Conservation (phyloP, 64 coral and sea anemone species). For the Stichodactyla helianthus region DNA sequence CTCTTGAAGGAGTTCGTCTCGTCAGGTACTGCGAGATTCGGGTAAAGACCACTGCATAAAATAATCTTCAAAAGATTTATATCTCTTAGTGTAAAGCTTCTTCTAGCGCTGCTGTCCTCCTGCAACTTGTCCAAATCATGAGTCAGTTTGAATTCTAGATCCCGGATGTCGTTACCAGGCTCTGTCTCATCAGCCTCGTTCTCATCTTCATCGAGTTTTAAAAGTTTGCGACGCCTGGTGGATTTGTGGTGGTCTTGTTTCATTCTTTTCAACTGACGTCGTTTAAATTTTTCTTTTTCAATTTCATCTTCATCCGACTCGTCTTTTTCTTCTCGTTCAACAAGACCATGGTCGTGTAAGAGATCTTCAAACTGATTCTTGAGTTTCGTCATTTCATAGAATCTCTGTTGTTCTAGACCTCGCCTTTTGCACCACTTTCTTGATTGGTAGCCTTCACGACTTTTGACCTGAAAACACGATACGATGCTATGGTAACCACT, state of each 20-base stretch:
- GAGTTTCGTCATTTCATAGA: constrained; percentile 64
- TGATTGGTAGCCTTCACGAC: constrained; percentile 60
- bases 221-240: constrained; percentile 62
- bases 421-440: constrained; percentile 90
- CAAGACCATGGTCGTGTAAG: constrained; percentile 44
- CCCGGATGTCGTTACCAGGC: constrained; percentile 66
- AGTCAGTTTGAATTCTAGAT: constrained; percentile 93
- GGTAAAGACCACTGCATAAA: constrained; percentile 91
- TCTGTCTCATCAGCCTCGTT: constrained; percentile 62
- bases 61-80: constrained; percentile 96
- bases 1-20: constrained; percentile 80
- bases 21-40: constrained; percentile 83
- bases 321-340: constrained; percentile 40
- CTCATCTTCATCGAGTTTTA: constrained; percentile 86
- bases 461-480: constrained; percentile 46
- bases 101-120: constrained; percentile 41
- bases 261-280: constrained; percentile 73
- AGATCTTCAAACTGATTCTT: constrained; percentile 41
- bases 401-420: constrained; percentile 85
- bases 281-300: constrained; percentile 65
- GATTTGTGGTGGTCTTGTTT: constrained; percentile 75
- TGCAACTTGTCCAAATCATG: constrained; percentile 92
- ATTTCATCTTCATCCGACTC: constrained; percentile 48
- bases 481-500: too few species aligned
- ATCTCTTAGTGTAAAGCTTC: constrained; percentile 84